Base-by-base conservation (phyloP, 2,888 invertebrate species). In the Lasioglossum morio region DNA sequence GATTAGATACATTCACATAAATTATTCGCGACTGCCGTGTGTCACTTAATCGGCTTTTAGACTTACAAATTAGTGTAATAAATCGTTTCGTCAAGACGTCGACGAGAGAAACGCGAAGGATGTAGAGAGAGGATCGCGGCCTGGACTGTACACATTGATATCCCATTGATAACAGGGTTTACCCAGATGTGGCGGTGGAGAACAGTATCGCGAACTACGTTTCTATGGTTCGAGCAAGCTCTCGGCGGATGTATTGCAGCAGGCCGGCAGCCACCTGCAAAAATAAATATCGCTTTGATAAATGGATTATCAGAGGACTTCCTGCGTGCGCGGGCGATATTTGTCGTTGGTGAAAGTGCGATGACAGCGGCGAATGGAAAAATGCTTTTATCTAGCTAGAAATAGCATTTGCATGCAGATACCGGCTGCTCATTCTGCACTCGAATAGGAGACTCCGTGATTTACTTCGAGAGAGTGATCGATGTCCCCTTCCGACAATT, bases 231-330 rank as follows among this genome's bases (percentile, higher is more conserved):
- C 43, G 77, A 43, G 57, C 69, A 16, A 60, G 34, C 43, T 69
- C 43, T 70, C 63, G 63, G 82, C 87, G 75, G 87, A 79, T 86
- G 83, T 75, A 66, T 78, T 43, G 79, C 78, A 84, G 82, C 84
- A 75, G 43, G 16, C 46, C 16, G 46, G 79, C 86, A 69, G 74
- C 89, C 89, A 91, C 91, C 89, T 89, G 92, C 81, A 88, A 88
- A 91, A 91, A 92, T 91, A 89, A 92, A 89, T 91, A 91, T 89
- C 88, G 75, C 60, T 48, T 40, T 79, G 91, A 91, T 91, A 91
- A 91, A 90, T 84, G 87, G 84, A 91, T 90, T 90, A 91, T 90
- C 90, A 82, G 77, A 46, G 84, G 80, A 91, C 91, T 91, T 91
- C 91, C 91, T 86, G 90, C 43, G 53, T 75, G 81, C 83, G 87